A percentile compares a stretch with the other conserved stretches of the same genome.
These are phyloP conservation scores for Actinia tenebrosa DNA, from an alignment of 64 coral and sea anemone genomes.

Conservation along the genomic window DNA sequence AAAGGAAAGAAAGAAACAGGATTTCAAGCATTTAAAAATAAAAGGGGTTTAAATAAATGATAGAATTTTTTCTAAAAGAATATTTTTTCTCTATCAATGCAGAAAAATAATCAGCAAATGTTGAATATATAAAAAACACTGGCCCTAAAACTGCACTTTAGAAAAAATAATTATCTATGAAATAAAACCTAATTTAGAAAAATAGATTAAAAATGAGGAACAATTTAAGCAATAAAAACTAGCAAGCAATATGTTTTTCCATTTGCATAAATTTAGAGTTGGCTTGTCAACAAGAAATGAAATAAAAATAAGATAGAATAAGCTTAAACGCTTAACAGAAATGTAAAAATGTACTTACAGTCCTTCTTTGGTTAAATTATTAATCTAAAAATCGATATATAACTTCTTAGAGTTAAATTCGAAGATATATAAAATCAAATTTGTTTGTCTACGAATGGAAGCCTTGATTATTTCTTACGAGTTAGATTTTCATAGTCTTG, in stretches of 20 bases:
- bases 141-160: no score
- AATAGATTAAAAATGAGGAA: background rate
- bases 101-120: no score
- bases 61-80: no score
- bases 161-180: background rate
- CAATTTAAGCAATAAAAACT: background rate
- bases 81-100: no score
- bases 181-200: background rate
- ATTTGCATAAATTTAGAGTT: background rate
- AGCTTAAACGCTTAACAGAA: background rate
- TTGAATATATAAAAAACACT: no score
- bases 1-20: no score
- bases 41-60: no score
- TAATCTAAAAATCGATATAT: background rate
- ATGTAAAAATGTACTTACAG: background rate
- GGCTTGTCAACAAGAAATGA: background rate
- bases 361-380: background rate
- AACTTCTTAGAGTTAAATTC: background rate
- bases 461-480: no score
- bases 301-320: background rate
- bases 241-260: background rate
- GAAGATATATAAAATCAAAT: background rate
- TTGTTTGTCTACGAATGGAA: background rate
- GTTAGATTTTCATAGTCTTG: background rate
- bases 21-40: no score